Base-by-base conservation (phyloP, 2,113 vertebrate species). In the Australoheros scitulus region DNA sequence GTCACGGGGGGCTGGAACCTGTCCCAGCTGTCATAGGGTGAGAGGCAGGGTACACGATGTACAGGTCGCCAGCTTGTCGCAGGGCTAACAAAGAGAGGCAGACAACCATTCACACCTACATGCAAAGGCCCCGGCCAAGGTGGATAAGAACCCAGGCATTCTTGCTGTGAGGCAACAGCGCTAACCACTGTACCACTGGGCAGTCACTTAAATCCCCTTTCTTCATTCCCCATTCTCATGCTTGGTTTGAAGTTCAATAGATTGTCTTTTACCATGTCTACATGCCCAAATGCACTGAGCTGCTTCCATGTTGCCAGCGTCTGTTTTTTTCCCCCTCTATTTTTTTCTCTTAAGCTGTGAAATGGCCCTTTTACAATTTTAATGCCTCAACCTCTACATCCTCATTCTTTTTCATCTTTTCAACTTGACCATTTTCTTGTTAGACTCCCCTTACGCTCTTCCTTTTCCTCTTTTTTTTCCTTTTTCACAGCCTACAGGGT, bases 301-400 rank as follows among this genome's bases (percentile, higher is more conserved):
- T 70, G 64, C 15, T 70, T 14, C 26, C 24, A 50, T 70, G 9
- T 24, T 50, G 9, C 64, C 64, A 50, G 11, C 9, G 4, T 29
- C 22, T 68, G 64, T 47, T 68, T 68, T 68, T 68, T 68, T 38
- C 75, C 68, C n/a, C 38, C 29, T 29, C 18, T n/a, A 61, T 81
- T 77, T 74, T n/a, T 79, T 57, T 61, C 61, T 81, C 22, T 65
- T 11, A 41, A 76, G 29, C 78, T 7, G 47, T 63, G 76, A 36
- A 56, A 77, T 76, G 26, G 15, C 5, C 29, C 61, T 65, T 20
- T 15, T 11, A 20, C 41, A 18, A 0, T 70, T 70, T 70, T 70
- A 50, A 50, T 4, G 41, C 22, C 18, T 68, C 22, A 47, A 36
- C 0, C 41, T 26, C 64, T 3, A 14, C 29, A 5, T 58, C 5